Evolutionary conservation across 1,140 invertebrate species (phyloP).

Genomic region (Sipha flava): DNA sequence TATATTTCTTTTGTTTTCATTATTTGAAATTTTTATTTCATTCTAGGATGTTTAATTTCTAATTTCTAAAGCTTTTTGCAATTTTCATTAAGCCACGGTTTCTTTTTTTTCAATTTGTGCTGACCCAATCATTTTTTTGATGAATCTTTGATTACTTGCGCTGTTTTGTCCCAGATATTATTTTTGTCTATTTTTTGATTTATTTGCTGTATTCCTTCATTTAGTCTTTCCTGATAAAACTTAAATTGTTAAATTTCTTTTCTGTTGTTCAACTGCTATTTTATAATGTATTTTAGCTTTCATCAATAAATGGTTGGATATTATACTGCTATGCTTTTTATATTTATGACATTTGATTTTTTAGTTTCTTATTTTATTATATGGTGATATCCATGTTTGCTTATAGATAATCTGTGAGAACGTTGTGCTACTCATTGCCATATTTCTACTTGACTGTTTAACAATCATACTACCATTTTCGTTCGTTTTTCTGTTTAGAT

Average conservation of each 20-base stretch:
- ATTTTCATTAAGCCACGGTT: constrained; percentile 34
- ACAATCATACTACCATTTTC: background rate
- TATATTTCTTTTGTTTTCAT: background rate
- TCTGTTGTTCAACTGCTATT: background rate
- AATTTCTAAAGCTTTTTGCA: constrained; percentile 28
- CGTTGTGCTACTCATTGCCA: too few species aligned
- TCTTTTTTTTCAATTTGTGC: background rate
- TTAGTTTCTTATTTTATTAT: constrained; percentile 33
- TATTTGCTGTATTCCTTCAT: background rate
- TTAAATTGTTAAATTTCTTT: background rate
- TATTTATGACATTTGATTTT: constrained; percentile 34
- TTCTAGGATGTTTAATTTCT: background rate
- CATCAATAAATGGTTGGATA: background rate
- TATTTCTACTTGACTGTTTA: background rate
- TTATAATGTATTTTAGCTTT: background rate
- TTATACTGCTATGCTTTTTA: background rate
- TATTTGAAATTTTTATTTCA: background rate
- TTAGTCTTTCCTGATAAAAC: background rate
- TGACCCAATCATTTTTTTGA: background rate
- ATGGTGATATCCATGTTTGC: constrained; percentile 35
- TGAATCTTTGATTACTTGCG: background rate
- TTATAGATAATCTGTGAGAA: constrained; percentile 37
- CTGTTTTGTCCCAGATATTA: background rate
- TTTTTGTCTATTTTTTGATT: background rate
- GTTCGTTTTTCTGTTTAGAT: constrained; percentile 36